These are phyloP conservation scores for Globicephala melas DNA, from an alignment of 2,113 vertebrate species.

Conservation along the genomic window DNA sequence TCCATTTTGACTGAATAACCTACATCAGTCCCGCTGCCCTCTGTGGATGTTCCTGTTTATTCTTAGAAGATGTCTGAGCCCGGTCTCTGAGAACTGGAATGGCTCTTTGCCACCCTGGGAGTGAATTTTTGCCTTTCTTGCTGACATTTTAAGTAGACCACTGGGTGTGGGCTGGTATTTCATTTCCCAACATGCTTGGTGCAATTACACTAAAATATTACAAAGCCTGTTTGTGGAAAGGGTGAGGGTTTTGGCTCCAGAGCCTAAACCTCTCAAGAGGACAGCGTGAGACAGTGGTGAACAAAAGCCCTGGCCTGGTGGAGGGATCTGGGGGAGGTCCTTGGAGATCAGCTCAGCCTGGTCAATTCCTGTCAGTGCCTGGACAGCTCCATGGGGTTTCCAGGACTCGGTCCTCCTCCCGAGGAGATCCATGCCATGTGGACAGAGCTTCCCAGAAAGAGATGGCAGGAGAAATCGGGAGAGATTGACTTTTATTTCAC, in stretches of 20 bases:
- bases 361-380: conserved; percentile 78
- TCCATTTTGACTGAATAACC: neutral
- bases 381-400: conserved; percentile 61
- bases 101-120: conserved; percentile 23
- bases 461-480: conserved; percentile 66
- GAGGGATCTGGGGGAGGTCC: conserved; percentile 6
- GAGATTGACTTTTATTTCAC: conserved; percentile 7
- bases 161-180: conserved; percentile 51
- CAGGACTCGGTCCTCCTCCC: conserved; percentile 61
- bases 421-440: neutral
- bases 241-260: conserved; percentile 47
- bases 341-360: conserved; percentile 2
- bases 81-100: neutral
- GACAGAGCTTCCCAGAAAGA: conserved; percentile 77
- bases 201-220: conserved; percentile 40
- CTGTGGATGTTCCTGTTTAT: neutral
- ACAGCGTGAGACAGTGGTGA: neutral
- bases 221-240: conserved; percentile 55
- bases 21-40: accelerated
- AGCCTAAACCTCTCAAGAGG: neutral
- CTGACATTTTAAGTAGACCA: conserved; percentile 64
- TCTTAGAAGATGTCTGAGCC: neutral
- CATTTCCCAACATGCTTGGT: conserved; percentile 27
- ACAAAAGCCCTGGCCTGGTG: neutral
- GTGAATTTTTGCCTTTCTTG: conserved; percentile 45